Base-by-base conservation (phyloP, 2,797 vertebrate species). In the Chaunax sp. region DNA sequence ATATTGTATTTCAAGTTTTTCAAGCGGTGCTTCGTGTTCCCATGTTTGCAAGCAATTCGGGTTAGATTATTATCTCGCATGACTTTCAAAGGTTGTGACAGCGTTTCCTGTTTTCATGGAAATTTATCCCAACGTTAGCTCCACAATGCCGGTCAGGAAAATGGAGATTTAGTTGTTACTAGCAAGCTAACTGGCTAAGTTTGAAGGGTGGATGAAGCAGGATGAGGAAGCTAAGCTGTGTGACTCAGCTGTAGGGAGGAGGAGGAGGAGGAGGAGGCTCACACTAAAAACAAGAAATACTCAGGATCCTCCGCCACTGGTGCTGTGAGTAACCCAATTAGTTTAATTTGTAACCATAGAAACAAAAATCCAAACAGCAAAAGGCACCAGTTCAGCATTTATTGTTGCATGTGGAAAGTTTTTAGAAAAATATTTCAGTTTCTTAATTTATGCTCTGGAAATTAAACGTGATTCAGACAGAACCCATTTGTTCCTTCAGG, bases 101-200 rank as follows among this genome's bases (percentile, higher is more conserved):
- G 55, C 74, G 38, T 76, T 90, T 90, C 88, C 87, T 91, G 87
- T 89, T 90, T 91, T 85, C 57, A 65, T 88, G 90, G 88, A 87
- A 90, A 75, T 60, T 20, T 16, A 37, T n/a, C 10, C 28, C n/a
- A 26, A 2, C 6, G 16, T 37, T 3, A 23, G 13, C 28, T 37
- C 10, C 23, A 1, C 25, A 57, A 18, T 44, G 20, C 0, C 6
- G 12, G 15, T 3, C 28, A 55, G 52, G 40, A 5, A 40, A 30
- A 40, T 14, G 9, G 5, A 6, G 46, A 12, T 15, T 30, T 6
- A 55, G 61, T 19, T 54, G 26, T 3, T 63, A 46, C 45, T 51
- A 41, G 18, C 30, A 1, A 38, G 58, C 45, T 61, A 13, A 47
- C 40, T 15, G 7, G 67, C 56, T 61, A 37, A 49, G 47, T 16